These are phyloP conservation scores for Poecilobothrus nobilitatus DNA, from an alignment of 2,888 invertebrate genomes.

Conservation along the genomic window DNA sequence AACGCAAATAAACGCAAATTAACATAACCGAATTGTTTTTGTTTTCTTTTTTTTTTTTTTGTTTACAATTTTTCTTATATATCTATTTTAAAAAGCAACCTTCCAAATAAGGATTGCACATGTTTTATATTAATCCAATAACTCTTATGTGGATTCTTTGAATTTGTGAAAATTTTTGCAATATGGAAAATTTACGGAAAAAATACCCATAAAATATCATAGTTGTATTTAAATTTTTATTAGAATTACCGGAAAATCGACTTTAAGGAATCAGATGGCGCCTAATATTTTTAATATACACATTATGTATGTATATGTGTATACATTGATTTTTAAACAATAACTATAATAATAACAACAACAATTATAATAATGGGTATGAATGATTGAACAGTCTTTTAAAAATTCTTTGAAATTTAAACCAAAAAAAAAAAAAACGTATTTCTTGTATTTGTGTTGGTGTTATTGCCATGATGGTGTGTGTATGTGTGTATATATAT, in stretches of 20 bases:
- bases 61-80: too few species aligned
- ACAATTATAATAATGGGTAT: background rate
- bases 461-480: too few species aligned
- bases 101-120: conserved; percentile 45
- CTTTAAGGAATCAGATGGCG: conserved; percentile 13
- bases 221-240: conserved; percentile 20
- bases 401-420: too few species aligned
- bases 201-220: conserved; percentile 20
- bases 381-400: too few species aligned
- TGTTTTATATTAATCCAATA: conserved; percentile 43
- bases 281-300: background rate
- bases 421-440: too few species aligned
- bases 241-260: conserved; percentile 11
- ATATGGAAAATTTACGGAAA: conserved; percentile 26
- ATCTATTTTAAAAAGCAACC: conserved; percentile 31
- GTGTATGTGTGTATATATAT: too few species aligned
- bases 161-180: conserved; percentile 37
- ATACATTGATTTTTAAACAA: too few species aligned
- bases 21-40: too few species aligned
- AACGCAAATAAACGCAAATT: background rate
- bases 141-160: conserved; percentile 37
- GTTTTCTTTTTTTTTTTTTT: too few species aligned
- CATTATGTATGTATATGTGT: background rate
- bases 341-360: too few species aligned
- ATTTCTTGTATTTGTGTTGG: too few species aligned